Conservation (phyloP, 2,113 vertebrate species). For the Anoura caudifer region DNA sequence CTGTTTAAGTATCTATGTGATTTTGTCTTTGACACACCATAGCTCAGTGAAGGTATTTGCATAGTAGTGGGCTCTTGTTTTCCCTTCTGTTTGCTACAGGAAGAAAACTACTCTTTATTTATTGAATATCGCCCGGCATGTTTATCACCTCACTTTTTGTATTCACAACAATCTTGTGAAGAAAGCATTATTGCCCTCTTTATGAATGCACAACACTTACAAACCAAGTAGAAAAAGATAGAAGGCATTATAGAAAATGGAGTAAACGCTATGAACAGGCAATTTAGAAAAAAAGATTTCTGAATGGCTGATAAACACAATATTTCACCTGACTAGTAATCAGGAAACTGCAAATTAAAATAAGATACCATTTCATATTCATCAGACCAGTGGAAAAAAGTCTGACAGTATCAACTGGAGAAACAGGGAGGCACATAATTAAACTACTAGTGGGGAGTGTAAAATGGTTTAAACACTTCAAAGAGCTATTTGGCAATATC, state of each 20-base stretch:
- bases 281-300: not conserved
- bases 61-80: not conserved
- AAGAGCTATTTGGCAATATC: not conserved
- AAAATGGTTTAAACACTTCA: not conserved
- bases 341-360: conserved; percentile 5
- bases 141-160: not conserved
- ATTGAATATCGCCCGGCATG: not conserved
- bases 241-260: not conserved
- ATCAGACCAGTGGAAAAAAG: not conserved
- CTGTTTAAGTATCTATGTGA: not conserved
- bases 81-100: not conserved
- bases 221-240: not conserved
- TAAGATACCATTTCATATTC: not conserved
- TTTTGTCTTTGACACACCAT: not conserved
- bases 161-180: not conserved
- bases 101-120: not conserved
- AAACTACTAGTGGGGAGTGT: not conserved
- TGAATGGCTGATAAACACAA: not conserved
- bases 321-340: conserved; percentile 2
- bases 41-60: not conserved
- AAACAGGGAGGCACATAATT: not conserved
- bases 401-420: not conserved
- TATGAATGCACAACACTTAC: not conserved
- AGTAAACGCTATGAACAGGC: not conserved
- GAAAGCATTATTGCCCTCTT: not conserved